Evolutionary conservation across 2,888 invertebrate genomes (phyloP).

Genomic region (Sinotaia quadrata): DNA sequence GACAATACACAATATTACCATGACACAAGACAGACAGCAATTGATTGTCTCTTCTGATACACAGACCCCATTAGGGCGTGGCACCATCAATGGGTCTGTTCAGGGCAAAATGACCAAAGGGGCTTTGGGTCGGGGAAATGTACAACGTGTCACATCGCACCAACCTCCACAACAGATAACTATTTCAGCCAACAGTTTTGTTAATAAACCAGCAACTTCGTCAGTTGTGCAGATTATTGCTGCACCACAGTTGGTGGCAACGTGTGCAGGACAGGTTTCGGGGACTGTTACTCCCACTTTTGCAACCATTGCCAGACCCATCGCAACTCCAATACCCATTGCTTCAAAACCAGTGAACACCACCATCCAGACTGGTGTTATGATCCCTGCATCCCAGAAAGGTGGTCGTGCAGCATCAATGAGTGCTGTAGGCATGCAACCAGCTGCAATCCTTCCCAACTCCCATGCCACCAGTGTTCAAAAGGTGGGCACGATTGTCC

Average conservation of each 20-base stretch:
- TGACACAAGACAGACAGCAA: constrained; percentile 62
- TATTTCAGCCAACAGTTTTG: constrained; percentile 15
- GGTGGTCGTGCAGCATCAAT: constrained; percentile 20
- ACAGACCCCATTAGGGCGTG: constrained; percentile 59
- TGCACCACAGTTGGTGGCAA: constrained; percentile 41
- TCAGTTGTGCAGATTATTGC: constrained; percentile 28
- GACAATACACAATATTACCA: constrained; percentile 69
- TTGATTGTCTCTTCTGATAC: constrained; percentile 66
- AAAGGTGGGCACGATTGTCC: constrained; percentile 34
- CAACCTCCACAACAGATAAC: constrained; percentile 12
- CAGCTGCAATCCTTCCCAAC: constrained; percentile 28
- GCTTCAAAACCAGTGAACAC: constrained; percentile 58
- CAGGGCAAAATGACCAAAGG: constrained; percentile 57
- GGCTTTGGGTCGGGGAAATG: constrained; percentile 2
- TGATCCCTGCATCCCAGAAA: constrained; percentile 11
- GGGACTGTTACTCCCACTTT: constrained; percentile 53
- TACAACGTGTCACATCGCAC: neutral
- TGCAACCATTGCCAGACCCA: constrained; percentile 62
- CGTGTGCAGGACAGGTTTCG: constrained; percentile 36
- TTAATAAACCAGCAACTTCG: constrained; percentile 24
- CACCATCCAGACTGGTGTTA: constrained; percentile 12
- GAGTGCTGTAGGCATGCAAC: constrained; percentile 29
- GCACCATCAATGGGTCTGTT: constrained; percentile 59
- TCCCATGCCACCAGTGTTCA: constrained; percentile 20
- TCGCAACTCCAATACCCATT: constrained; percentile 64